Conservation (phyloP, 2,888 invertebrate species). For the Drosophila affinis region DNA sequence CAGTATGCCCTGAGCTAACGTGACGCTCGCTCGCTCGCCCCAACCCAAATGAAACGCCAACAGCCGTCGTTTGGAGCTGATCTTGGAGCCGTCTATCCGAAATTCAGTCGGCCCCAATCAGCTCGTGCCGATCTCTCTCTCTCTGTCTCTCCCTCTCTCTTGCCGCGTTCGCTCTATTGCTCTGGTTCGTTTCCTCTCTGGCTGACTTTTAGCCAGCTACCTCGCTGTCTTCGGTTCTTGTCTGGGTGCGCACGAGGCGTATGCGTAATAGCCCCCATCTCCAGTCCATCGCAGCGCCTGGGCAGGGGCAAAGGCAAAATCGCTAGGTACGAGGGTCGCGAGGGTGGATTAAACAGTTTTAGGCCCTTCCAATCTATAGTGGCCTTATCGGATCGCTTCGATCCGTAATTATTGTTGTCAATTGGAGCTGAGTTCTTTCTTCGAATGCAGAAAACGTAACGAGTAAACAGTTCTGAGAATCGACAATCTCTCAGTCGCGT, state of each 20-base stretch:
- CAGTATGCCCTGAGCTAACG: not conserved
- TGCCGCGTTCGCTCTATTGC: not conserved
- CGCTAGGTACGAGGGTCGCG: constrained; percentile 14
- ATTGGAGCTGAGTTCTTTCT: constrained; percentile 3
- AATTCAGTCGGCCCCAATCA: not conserved
- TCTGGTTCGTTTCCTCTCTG: not conserved
- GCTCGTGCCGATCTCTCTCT: not conserved
- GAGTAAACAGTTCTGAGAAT: not conserved
- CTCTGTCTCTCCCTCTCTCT: not conserved
- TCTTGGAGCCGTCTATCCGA: not conserved
- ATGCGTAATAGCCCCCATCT: constrained; percentile 36
- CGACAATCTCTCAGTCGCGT: not conserved
- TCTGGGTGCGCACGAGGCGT: constrained; percentile 36
- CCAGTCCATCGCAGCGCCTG: not conserved
- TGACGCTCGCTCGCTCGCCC: constrained; percentile 1
- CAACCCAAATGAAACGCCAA: not conserved
- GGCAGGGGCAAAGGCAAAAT: not conserved
- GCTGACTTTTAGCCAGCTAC: not conserved
- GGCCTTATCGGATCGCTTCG: constrained; percentile 19
- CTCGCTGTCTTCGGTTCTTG: not conserved
- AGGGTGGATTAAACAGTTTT: constrained; percentile 39
- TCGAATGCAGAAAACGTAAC: not conserved
- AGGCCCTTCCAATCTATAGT: too few species aligned
- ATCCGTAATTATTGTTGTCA: constrained; percentile 21
- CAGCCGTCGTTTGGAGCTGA: not conserved